phyloP scores from a whole-genome alignment of 2,888 invertebrate species.

The Folsomia manolachei region DNA sequence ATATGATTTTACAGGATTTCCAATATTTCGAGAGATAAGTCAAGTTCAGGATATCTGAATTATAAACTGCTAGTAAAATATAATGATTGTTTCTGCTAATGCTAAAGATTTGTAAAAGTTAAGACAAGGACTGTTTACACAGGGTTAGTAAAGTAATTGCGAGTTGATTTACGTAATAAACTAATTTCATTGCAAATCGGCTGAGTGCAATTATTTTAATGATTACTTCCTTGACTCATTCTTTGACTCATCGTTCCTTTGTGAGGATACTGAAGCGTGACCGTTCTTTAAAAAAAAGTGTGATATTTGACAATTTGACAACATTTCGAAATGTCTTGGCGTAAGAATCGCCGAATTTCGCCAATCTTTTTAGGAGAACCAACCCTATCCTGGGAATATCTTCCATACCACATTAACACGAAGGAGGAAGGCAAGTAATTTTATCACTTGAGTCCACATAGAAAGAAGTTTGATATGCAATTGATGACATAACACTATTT shows the following conservation, averaged over 20 bases:
- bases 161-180: neutral
- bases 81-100: no score
- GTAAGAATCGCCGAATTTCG: constrained; percentile 12
- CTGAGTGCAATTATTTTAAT: neutral
- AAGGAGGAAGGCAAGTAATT: constrained; percentile 19
- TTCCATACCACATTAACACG: constrained; percentile 26
- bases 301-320: no score
- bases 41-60: neutral
- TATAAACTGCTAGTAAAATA: no score
- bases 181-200: neutral
- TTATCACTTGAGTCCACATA: neutral
- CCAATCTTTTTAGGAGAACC: constrained; percentile 11
- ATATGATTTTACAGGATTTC: constrained; percentile 32
- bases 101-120: no score
- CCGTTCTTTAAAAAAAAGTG: neutral
- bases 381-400: constrained; percentile 20
- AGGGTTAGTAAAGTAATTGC: neutral
- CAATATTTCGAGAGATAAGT: constrained; percentile 40
- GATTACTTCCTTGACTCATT: no score
- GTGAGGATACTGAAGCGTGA: no score
- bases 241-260: no score
- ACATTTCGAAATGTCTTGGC: constrained; percentile 14
- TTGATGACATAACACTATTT: neutral
- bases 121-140: no score
- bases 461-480: no score